Conservation (phyloP, 2,797 vertebrate genomes). For the Mormyrops boulengeri region DNA sequence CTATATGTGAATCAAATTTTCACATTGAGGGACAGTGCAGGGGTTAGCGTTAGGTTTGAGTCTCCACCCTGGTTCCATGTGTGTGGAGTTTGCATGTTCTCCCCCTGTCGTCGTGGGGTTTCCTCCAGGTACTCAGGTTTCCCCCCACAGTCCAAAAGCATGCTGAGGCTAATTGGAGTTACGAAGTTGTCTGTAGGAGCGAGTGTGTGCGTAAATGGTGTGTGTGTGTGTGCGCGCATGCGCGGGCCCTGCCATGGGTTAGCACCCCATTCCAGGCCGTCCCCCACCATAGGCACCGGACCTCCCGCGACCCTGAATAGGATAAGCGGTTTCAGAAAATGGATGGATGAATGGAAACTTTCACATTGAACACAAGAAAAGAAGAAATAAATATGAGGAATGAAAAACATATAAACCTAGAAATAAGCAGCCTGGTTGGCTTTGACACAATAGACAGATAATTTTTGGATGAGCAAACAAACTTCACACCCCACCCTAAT, state of each 20-base stretch:
- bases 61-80: no score
- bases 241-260: no score
- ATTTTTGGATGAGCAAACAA: not conserved
- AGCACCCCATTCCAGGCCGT: no score
- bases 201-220: no score
- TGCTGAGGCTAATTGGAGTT: no score
- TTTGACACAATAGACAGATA: not conserved
- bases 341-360: not conserved
- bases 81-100: not conserved
- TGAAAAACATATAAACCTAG: not conserved
- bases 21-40: not conserved
- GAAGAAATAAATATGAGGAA: not conserved
- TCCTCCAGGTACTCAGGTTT: not conserved
- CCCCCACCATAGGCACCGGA: no score
- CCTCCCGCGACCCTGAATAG: not conserved
- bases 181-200: no score
- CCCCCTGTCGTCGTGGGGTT: not conserved
- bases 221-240: no score
- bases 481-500: not conserved
- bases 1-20: not conserved
- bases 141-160: no score
- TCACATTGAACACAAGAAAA: not conserved
- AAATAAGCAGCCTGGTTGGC: not conserved
- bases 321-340: not conserved
- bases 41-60: not conserved